phyloP scores from a whole-genome alignment of 2,888 invertebrate genomes.

The Lottia gigantea region DNA sequence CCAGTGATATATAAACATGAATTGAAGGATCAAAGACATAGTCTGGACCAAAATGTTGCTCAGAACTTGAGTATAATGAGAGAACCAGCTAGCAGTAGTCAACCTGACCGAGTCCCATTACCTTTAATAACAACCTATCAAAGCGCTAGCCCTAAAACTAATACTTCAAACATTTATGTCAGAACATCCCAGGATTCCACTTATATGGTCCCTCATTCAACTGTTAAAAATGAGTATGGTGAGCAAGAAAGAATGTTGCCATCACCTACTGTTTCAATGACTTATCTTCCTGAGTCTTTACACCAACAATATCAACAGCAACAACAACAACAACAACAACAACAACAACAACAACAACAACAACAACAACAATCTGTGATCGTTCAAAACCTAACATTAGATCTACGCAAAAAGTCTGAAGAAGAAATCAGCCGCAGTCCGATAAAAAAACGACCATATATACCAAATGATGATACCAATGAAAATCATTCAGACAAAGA shows the following conservation, averaged over 20 bases:
- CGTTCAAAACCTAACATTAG: conserved; percentile 54
- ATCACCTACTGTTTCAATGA: conserved; percentile 3
- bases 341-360: conserved; percentile 20
- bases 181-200: neutral
- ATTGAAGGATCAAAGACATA: conserved; percentile 19
- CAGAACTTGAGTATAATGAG: neutral
- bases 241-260: neutral
- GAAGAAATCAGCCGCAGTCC: conserved; percentile 61
- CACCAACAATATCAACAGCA: conserved; percentile 20
- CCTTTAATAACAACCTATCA: neutral
- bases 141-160: neutral
- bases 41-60: conserved; percentile 20
- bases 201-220: conserved; percentile 11
- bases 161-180: neutral
- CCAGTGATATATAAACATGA: conserved; percentile 19
- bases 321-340: no score
- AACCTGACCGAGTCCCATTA: neutral
- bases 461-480: conserved; percentile 37
- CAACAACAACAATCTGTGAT: conserved; percentile 48
- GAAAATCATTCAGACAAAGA: conserved; percentile 19
- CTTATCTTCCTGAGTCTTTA: conserved; percentile 8
- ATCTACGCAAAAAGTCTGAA: conserved; percentile 54
- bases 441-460: conserved; percentile 64
- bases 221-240: neutral
- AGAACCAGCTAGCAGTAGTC: neutral